Evolutionary conservation across 1,140 invertebrate species (phyloP).

Genomic region (Drepana arcuata): DNA sequence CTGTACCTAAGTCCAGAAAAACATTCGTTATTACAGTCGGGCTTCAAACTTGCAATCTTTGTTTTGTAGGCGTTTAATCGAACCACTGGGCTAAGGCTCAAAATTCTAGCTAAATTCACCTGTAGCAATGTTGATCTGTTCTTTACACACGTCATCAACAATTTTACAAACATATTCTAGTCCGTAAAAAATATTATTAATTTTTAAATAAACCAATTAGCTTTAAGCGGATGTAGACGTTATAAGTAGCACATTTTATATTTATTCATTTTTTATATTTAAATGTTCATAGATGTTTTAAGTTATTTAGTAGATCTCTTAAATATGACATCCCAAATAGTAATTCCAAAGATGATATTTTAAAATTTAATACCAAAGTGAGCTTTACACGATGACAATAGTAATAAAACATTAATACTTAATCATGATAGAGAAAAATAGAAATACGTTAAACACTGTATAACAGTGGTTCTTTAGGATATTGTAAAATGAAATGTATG

Average conservation of each 20-base stretch:
- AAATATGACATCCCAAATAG: slow-evolving; percentile 37
- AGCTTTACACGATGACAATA: slow-evolving; percentile 61
- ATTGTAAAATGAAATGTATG: slow-evolving; percentile 7
- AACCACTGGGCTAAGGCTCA: too few species aligned
- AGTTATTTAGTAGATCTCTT: slow-evolving; percentile 29
- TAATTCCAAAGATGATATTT: slow-evolving; percentile 29
- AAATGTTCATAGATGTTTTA: slow-evolving; percentile 7
- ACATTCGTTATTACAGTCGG: too few species aligned
- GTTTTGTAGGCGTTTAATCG: too few species aligned
- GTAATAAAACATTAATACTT: too few species aligned
- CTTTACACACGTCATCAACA: too few species aligned
- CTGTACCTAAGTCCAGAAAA: too few species aligned
- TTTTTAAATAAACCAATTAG: slow-evolving; percentile 1
- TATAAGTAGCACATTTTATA: too few species aligned
- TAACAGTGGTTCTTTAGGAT: slow-evolving; percentile 20
- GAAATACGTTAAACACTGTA: slow-evolving; percentile 21
- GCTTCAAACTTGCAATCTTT: too few species aligned
- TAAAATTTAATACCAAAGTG: slow-evolving; percentile 16
- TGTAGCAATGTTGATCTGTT: too few species aligned
- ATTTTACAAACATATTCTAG: slow-evolving; percentile 10
- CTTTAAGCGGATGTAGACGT: neutral
- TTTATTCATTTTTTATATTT: slow-evolving; percentile 3
- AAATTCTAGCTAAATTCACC: too few species aligned
- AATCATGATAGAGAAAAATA: slow-evolving; percentile 16
- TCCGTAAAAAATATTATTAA: slow-evolving; percentile 4